A percentile compares a stretch with the other conserved stretches of the same genome.
Evolutionary conservation across 2,888 invertebrate species (phyloP).

Genomic region (Argyresthia goedartella): DNA sequence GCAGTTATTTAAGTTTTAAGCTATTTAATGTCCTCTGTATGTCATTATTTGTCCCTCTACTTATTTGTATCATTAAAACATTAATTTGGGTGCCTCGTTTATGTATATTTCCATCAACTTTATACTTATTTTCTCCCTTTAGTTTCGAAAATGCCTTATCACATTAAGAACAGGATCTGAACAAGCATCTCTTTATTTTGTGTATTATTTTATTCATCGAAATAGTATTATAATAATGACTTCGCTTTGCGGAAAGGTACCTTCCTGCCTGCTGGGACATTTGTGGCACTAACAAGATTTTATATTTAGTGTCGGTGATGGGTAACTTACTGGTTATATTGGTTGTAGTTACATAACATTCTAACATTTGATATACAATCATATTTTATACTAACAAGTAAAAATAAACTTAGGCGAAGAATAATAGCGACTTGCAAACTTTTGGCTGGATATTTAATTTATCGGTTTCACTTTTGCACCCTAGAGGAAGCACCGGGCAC

Average conservation of each 20-base stretch:
- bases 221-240: constrained; percentile 46
- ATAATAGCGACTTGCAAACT: too few species aligned
- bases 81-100: constrained; percentile 1
- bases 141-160: neutral
- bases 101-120: neutral
- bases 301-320: constrained; percentile 50
- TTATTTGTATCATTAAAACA: constrained; percentile 18
- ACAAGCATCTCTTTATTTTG: neutral
- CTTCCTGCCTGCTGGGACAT: constrained; percentile 70
- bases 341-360: constrained; percentile 40
- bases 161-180: neutral
- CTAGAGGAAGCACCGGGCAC: constrained; percentile 66
- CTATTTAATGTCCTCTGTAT: too few species aligned
- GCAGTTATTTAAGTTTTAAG: too few species aligned
- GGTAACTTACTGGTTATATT: constrained; percentile 32
- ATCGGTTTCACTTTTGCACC: constrained; percentile 67
- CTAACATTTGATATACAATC: constrained; percentile 32
- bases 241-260: constrained; percentile 70
- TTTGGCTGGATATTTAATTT: constrained; percentile 20
- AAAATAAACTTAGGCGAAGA: too few species aligned
- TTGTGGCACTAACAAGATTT: constrained; percentile 56
- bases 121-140: neutral
- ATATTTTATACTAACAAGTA: constrained; percentile 31
- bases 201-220: constrained; percentile 3
- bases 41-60: neutral